Evolutionary conservation across 2,888 invertebrate genomes (phyloP).

Genomic region (Flexamia atlantica): DNA sequence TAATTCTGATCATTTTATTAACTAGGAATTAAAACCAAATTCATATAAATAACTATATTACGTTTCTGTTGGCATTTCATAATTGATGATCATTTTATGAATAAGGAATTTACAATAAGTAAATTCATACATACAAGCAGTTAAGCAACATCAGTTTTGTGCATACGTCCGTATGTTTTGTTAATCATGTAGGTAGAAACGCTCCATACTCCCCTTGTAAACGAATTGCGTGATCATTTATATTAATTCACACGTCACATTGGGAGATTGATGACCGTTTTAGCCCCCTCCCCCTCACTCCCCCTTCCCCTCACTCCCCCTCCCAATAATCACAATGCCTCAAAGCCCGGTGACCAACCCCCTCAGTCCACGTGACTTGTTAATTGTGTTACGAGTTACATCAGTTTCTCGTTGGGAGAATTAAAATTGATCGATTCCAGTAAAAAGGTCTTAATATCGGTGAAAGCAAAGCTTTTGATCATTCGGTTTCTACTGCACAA

Average conservation of each 20-base stretch:
- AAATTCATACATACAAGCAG: too few species aligned
- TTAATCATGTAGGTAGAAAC: neutral
- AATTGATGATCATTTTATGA: too few species aligned
- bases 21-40: too few species aligned
- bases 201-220: conserved; percentile 12
- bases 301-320: neutral
- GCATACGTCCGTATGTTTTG: neutral
- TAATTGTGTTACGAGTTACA: neutral
- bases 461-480: too few species aligned
- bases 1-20: too few species aligned
- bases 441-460: too few species aligned
- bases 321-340: neutral
- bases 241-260: conserved; percentile 29
- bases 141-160: too few species aligned
- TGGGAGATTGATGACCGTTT: neutral
- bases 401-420: neutral
- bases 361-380: neutral
- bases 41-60: too few species aligned
- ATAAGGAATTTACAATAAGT: too few species aligned
- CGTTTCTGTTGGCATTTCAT: too few species aligned
- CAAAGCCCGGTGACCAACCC: conserved; percentile 5
- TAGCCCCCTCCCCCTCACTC: neutral
- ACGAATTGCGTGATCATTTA: conserved; percentile 31
- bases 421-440: too few species aligned
- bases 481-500: too few species aligned